Base-by-base conservation (phyloP, 2,888 invertebrate genomes). In the Caenorhabditis sp. region DNA sequence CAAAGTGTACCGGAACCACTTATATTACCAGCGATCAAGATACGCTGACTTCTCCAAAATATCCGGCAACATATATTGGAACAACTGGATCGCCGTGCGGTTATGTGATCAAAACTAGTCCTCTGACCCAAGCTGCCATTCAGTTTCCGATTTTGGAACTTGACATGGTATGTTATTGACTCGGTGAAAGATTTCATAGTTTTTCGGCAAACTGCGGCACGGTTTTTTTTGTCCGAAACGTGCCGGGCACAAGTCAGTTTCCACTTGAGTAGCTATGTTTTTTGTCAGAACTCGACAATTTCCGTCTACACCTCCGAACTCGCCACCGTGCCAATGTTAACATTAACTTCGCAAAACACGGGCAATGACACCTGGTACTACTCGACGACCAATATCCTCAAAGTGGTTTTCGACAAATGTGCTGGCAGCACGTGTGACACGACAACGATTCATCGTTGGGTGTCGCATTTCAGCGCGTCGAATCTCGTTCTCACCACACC, bases 351-450 rank as follows among this genome's bases (percentile, higher is more conserved):
- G 2, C 12, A 43, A 43, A 26, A 24, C 26, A 26, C 27, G 10
- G 17, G 4, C 26, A 17, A 4, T n/a, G 1, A 1, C 12, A 24
- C 17, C 24, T n/a, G 26, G 17, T 23, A 26, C 24, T 24, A 26
- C 26, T 75, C 75, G 14, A 70, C 67, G 1, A 67, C 70, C 1
- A 67, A 67, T 53, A 70, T 69, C 12, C 63, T 75, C 66, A 70
- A 65, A 57, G 65, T 75, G 0, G 51, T 70, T 0, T 75, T 75
- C 70, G 63, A 60, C 12, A 63, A 67, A 61, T 72, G 72, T 21
- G 24, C 63, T 10, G 5, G 27, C 4, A 10, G 5, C 8, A 64
- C 67, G 3, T 72, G 72, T 50, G 55, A 54, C 24, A 60, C 50
- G 1, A 36, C 43, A 24, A 43, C 49, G 24, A 24, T 57, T 27